Base-by-base conservation (phyloP, 2,888 invertebrate species). In the Meiosimyza decipiens region DNA sequence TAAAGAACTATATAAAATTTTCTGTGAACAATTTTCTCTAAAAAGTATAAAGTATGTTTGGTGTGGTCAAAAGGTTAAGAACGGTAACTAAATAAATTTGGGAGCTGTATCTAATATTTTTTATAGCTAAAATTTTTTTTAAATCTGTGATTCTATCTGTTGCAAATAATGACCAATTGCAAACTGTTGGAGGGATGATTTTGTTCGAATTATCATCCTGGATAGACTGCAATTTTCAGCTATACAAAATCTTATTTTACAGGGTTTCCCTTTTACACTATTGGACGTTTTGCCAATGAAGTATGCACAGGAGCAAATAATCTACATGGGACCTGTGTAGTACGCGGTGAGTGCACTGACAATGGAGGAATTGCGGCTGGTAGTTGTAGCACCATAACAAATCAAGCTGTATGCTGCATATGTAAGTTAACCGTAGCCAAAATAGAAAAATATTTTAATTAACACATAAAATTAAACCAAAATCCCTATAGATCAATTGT, bases 321-420 rank as follows among this genome's bases (percentile, higher is more conserved):
- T 52, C 89, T 94, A 82, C 89, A 87, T 75, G 95, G 95, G 40
- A 94, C 93, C 0, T 95, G 95, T 81, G 91, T 93, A 75, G 92
- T 94, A n/a, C 89, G 91, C 63, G 88, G 92, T 11, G 94, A 95
- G 84, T 95, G 95, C 82, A 84, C 88, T 68, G 91, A 91, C 80
- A 90, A 91, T 40, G 91, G 91, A 72, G 96, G 96, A 0, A 91
- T 91, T 9, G 78, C 91, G 55, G 92, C 93, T 0, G 95, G 94
- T 13, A 87, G 87, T 13, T 96, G 96, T 83, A 94, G 93, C 5
- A 90, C 90, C 28, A 74, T 86, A 5, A 87, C 87, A 40, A 90
- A 90, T 71, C 90, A 93, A 80, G 95, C 95, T 4, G 90, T 93
- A 72, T 96, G 96, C 83, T 96, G 96, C 83, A 90, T 95, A 74